These are phyloP conservation scores for Pseudopipra pipra DNA, from an alignment of 2,113 vertebrate genomes.

Conservation along the genomic window DNA sequence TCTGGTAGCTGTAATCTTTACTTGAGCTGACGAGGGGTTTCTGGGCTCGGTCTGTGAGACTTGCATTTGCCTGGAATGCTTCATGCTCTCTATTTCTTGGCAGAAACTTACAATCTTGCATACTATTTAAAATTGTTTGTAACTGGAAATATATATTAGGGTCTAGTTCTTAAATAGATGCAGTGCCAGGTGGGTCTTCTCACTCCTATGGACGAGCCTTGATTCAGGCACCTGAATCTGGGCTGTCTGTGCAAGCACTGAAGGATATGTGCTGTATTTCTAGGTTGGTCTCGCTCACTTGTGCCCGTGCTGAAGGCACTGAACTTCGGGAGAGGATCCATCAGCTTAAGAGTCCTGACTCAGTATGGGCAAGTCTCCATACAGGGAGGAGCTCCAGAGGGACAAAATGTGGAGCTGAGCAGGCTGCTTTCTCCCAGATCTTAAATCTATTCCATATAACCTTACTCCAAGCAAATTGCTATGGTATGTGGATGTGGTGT, in stretches of 20 bases:
- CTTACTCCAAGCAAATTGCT: not conserved
- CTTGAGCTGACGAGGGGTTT: not conserved
- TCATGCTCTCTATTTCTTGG: not conserved
- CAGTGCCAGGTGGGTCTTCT: not conserved
- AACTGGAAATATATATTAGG: not conserved
- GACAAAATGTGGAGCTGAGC: not conserved
- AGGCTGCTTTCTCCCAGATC: not conserved
- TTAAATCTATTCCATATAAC: not conserved
- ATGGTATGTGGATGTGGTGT: too few relatives aligned
- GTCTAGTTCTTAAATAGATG: not conserved
- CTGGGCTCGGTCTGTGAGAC: not conserved
- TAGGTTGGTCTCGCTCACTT: not conserved
- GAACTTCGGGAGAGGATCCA: not conserved
- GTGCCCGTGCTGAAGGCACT: not conserved
- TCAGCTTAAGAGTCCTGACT: not conserved
- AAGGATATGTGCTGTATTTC: not conserved
- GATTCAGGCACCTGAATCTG: not conserved
- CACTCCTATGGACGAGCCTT: rapidly evolving
- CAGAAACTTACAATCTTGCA: not conserved
- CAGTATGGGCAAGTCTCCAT: not conserved
- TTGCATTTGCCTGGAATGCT: not conserved
- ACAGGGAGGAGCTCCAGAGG: not conserved
- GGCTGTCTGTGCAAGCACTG: not conserved
- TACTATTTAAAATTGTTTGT: not conserved
- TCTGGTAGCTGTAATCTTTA: not conserved